Evolutionary conservation across 2,888 invertebrate genomes (phyloP).

Genomic region (Vesta saturnalis): DNA sequence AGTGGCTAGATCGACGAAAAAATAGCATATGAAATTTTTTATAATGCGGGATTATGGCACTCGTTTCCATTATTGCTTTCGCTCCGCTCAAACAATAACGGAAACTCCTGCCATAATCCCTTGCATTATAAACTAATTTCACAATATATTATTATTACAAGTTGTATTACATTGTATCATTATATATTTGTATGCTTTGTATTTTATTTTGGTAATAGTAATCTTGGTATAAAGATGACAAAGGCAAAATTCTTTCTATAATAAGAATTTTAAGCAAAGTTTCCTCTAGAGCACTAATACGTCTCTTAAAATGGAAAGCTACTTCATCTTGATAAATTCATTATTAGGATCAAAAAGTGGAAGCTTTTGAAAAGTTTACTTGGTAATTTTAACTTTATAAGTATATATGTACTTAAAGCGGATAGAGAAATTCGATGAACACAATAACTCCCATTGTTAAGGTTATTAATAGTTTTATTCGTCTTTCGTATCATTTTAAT

Average conservation of each 20-base stretch:
- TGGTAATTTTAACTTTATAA: slow-evolving; percentile 9
- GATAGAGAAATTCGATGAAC: neutral
- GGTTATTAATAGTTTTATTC: neutral
- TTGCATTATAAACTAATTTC: no score
- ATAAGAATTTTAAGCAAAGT: neutral
- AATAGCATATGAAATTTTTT: no score
- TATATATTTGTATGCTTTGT: no score
- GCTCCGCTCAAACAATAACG: no score
- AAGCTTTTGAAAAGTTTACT: slow-evolving; percentile 7
- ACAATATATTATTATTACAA: no score
- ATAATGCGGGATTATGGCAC: no score
- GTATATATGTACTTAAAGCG: slow-evolving; percentile 6
- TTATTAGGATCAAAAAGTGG: slow-evolving; percentile 8
- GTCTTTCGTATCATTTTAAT: neutral
- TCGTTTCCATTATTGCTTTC: no score
- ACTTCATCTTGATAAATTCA: slow-evolving; percentile 8
- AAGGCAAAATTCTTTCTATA: neutral
- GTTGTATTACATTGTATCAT: no score
- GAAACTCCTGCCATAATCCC: no score
- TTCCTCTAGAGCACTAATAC: neutral
- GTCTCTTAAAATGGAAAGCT: neutral
- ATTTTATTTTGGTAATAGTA: neutral
- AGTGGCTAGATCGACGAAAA: no score
- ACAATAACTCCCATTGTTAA: neutral
- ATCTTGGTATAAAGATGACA: neutral